These are phyloP conservation scores for Lasioglossum vierecki DNA, from an alignment of 2,888 invertebrate genomes.

Conservation along the genomic window DNA sequence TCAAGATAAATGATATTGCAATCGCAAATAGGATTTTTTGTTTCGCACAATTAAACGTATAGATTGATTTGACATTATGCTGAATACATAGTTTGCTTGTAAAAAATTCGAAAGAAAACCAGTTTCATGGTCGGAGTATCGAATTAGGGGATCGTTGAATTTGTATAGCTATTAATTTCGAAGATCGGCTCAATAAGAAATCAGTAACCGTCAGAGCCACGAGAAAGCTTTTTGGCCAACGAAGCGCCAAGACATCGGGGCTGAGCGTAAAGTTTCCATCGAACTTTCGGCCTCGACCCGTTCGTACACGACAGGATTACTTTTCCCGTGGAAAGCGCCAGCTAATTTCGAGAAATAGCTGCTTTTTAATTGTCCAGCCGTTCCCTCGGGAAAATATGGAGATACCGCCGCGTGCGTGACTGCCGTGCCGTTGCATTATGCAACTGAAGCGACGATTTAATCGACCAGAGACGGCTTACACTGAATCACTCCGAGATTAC, in stretches of 20 bases:
- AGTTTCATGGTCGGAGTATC: neutral
- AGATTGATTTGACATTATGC: neutral
- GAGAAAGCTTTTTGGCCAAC: slow-evolving; percentile 24
- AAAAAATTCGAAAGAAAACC: neutral
- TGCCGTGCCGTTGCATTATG: slow-evolving; percentile 37
- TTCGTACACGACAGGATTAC: slow-evolving; percentile 15
- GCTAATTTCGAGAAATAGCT: slow-evolving; percentile 45
- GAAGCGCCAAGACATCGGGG: slow-evolving; percentile 14
- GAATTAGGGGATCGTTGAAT: neutral
- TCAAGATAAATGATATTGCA: neutral
- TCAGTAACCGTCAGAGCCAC: neutral
- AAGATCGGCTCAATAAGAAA: neutral
- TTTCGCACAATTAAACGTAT: too few species aligned
- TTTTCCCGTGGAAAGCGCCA: slow-evolving; percentile 9
- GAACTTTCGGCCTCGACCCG: neutral
- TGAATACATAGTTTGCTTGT: neutral
- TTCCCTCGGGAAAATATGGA: slow-evolving; percentile 12
- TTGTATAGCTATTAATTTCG: slow-evolving; percentile 7
- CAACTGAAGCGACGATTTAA: slow-evolving; percentile 47
- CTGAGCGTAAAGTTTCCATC: slow-evolving; percentile 3
- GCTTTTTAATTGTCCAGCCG: slow-evolving; percentile 30
- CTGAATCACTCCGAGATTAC: slow-evolving; percentile 41
- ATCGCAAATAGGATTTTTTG: neutral
- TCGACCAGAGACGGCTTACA: slow-evolving; percentile 39
- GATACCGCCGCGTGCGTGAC: slow-evolving; percentile 36